Percentiles rank a stretch among this genome's conserved stretches.
These are phyloP conservation scores for Pyxicephalus adspersus DNA, from an alignment of 2,113 vertebrate species.

Conservation along the genomic window DNA sequence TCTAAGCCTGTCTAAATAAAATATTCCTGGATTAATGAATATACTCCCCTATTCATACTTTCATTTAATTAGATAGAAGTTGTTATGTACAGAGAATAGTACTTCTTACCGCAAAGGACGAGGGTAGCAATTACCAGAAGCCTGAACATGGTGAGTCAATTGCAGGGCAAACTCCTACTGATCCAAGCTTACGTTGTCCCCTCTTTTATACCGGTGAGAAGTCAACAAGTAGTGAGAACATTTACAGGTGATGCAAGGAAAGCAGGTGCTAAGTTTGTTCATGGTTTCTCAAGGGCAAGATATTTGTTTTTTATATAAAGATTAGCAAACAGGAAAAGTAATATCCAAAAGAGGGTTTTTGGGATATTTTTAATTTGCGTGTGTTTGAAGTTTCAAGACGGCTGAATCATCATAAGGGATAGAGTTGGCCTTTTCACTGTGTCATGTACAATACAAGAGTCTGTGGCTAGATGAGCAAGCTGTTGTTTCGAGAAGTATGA, in stretches of 20 bases:
- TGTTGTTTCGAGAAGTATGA: too few relatives aligned
- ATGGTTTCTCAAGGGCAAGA: conserved; percentile 2
- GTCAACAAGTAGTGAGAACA: conserved; percentile 5
- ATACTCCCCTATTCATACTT: too few relatives aligned
- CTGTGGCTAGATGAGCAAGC: too few relatives aligned
- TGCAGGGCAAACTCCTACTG: background rate
- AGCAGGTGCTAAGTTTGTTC: background rate
- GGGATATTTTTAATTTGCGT: too few relatives aligned
- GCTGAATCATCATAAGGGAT: too few relatives aligned
- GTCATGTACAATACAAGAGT: too few relatives aligned
- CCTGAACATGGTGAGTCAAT: conserved; percentile 71
- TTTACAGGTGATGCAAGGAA: conserved; percentile 4
- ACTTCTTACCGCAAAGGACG: conserved; percentile 75
- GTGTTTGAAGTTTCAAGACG: too few relatives aligned
- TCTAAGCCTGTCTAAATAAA: too few relatives aligned
- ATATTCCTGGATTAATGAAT: too few relatives aligned
- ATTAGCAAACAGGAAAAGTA: background rate
- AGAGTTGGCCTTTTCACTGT: too few relatives aligned
- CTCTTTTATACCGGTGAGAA: conserved; percentile 10
- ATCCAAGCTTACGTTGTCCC: background rate
- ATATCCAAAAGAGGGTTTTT: background rate
- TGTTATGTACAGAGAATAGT: background rate
- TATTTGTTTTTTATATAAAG: conserved; percentile 5
- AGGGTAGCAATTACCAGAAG: conserved; percentile 73
- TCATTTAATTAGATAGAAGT: too few relatives aligned